These are phyloP conservation scores for Alcedo atthis DNA, from an alignment of 2,797 vertebrate genomes.

Conservation along the genomic window DNA sequence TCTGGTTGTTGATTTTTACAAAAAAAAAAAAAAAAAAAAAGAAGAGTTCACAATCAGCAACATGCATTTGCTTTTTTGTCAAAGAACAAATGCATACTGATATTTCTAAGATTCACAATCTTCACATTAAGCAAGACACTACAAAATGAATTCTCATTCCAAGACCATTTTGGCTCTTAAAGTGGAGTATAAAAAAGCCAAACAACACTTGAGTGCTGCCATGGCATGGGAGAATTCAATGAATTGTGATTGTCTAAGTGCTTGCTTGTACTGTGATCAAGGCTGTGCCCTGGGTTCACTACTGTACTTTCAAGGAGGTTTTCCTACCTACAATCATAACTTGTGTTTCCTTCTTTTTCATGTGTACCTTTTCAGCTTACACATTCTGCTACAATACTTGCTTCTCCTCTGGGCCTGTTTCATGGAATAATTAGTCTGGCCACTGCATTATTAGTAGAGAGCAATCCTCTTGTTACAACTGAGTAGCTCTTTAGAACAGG, in stretches of 20 bases:
- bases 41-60: background rate
- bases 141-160: background rate
- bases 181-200: background rate
- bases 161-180: background rate
- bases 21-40: background rate
- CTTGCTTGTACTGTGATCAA: background rate
- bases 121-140: background rate
- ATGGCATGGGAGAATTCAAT: background rate
- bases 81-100: background rate
- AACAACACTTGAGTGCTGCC: background rate
- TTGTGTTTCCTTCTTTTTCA: background rate
- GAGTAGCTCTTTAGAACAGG: background rate
- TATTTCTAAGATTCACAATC: background rate
- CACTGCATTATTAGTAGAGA: background rate
- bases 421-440: background rate
- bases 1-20: slow-evolving; percentile 30
- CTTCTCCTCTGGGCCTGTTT: no score
- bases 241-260: background rate
- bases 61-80: background rate
- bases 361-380: background rate
- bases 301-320: background rate
- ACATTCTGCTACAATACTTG: background rate
- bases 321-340: background rate
- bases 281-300: background rate
- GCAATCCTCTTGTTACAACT: background rate